Percentiles rank a stretch among this genome's conserved stretches.
These are phyloP conservation scores for Pipistrellus pygmaeus DNA, from an alignment of 2,797 vertebrate species.

Conservation along the genomic window DNA sequence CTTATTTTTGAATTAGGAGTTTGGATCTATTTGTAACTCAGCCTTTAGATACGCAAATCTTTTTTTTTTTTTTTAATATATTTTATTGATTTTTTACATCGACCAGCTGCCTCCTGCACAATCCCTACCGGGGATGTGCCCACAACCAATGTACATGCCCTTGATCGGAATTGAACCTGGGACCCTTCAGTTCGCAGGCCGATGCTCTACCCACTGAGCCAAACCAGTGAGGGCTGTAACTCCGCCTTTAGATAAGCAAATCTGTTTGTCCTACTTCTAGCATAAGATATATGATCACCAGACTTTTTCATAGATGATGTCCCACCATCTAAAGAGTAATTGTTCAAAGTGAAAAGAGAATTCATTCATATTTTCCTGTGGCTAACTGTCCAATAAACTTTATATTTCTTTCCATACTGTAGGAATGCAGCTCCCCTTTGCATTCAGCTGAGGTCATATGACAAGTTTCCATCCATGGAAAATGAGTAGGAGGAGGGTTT, in stretches of 20 bases:
- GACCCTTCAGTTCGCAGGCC: no score
- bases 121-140: no score
- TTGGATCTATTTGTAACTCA: background rate
- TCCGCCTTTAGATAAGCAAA: background rate
- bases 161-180: no score
- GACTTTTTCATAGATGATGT: background rate
- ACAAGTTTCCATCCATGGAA: background rate
- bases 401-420: background rate
- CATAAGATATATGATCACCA: background rate
- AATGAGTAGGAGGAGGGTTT: background rate
- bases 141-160: no score
- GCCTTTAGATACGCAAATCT: background rate
- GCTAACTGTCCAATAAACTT: background rate
- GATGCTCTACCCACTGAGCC: no score
- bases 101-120: no score
- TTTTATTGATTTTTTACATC: no score
- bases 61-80: background rate
- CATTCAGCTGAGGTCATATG: background rate
- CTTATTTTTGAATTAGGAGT: slow-evolving; percentile 32
- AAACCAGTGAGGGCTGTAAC: background rate
- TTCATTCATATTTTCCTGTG: background rate
- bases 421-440: background rate
- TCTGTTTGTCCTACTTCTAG: background rate
- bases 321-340: background rate
- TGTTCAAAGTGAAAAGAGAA: background rate